Base-by-base conservation (phyloP, 2,113 vertebrate genomes). In the Turdus rufiventris region DNA sequence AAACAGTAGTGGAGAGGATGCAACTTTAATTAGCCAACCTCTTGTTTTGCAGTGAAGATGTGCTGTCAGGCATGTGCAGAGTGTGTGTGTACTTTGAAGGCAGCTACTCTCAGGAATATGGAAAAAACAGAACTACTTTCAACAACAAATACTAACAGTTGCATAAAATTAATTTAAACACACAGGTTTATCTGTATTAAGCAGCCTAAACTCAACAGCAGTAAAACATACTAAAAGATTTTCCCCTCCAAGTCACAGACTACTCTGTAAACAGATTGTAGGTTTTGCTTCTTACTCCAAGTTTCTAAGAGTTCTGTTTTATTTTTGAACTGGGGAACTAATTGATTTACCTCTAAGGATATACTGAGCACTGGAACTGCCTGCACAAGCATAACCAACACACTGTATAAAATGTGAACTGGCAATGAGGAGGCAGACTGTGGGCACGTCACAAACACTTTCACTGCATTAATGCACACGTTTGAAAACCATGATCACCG, bases 21-120 rank as follows among this genome's bases (percentile, higher is more conserved):
- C 63, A 45, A 28, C 79, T 25, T 50, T n/a, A 29, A 43, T 70
- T 80, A 80, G 94, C 90, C 96, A 95, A 80, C 82, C 81, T 87
- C 86, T 91, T 21, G 50, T 79, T 89, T 82, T 88, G 91, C 91
- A 95, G 96, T 45, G 70, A 81, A 74, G 87, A 74, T 40, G 81
- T 36, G 4, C 89, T 75, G 89, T 31, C 74, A 76, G 82, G 90
- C 6, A 0, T 18, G 65, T 36, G 81, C 93, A 65, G 78, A 87
- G 84, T 53, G 50, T 45, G 3, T 10, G 38, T 79, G 63, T 78
- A 85, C 85, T 90, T 88, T 74, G 79, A 80, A 94, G 96, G 94
- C 96, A 96, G 83, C 96, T 92, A 92, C 79, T 95, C 96, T 96
- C 95, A 96, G 94, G 94, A 96, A 90, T 60, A 86, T 4, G 68